Percentiles rank a stretch among this genome's conserved stretches.
phyloP scores from a whole-genome alignment of 2,888 invertebrate species.

The Napeogenes inachia region DNA sequence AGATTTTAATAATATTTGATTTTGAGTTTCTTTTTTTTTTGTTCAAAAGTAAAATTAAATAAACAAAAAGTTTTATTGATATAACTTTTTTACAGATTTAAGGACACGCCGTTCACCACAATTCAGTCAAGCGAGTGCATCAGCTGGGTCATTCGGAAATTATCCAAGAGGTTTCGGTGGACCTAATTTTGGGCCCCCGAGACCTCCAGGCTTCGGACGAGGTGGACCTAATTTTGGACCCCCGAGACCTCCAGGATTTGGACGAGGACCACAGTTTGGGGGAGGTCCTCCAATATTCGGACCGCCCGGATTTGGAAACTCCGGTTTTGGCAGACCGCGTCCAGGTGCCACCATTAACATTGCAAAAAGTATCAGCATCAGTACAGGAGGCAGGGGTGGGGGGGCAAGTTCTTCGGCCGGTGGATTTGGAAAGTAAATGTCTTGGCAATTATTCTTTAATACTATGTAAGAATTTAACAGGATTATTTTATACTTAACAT shows the following conservation, averaged over 20 bases:
- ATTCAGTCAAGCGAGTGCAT: slow-evolving; percentile 32
- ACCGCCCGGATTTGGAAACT: slow-evolving; percentile 13
- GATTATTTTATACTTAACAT: too few species aligned
- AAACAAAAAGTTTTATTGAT: neutral
- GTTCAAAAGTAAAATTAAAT: neutral
- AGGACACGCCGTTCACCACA: slow-evolving; percentile 33
- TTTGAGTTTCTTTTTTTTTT: neutral
- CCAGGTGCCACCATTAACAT: slow-evolving; percentile 36
- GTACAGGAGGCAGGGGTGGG: slow-evolving; percentile 32
- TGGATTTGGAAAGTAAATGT: slow-evolving; percentile 32
- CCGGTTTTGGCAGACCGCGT: slow-evolving; percentile 6
- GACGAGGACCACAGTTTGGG: neutral
- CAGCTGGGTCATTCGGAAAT: slow-evolving; percentile 22
- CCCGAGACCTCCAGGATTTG: neutral
- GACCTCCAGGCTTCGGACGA: slow-evolving; percentile 13
- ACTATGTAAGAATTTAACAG: too few species aligned
- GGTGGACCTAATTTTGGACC: slow-evolving; percentile 18
- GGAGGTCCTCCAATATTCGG: slow-evolving; percentile 9
- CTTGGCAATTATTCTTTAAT: slow-evolving; percentile 8
- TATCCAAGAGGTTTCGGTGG: slow-evolving; percentile 12
- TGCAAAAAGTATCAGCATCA: slow-evolving; percentile 49
- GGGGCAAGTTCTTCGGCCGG: slow-evolving; percentile 30
- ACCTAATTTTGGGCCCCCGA: neutral
- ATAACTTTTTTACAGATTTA: slow-evolving; percentile 17
- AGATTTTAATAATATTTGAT: neutral